Conservation (phyloP, 1,140 invertebrate genomes). For the Delia radicum region DNA sequence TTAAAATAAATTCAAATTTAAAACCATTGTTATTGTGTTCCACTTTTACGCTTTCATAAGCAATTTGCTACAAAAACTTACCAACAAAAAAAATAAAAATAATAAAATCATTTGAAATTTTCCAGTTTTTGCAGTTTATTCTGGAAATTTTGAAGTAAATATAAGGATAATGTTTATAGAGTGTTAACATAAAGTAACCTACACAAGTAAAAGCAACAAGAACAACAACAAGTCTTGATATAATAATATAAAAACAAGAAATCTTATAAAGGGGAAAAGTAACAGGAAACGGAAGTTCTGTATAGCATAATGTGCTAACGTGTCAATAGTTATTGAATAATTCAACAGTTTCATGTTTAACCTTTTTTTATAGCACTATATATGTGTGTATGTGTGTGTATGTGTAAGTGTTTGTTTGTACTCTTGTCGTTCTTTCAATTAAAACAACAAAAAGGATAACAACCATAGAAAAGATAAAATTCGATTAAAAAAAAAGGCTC, state of each 20-base stretch:
- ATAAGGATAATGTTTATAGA: background rate
- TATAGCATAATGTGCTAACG: conserved; percentile 14
- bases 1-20: background rate
- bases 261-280: background rate
- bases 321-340: conserved; percentile 23
- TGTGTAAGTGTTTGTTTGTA: background rate
- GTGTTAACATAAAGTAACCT: background rate
- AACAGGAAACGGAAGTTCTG: conserved; percentile 1
- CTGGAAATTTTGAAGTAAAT: background rate
- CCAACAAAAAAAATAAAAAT: background rate
- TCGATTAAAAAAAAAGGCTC: background rate
- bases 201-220: background rate
- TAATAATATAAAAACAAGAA: background rate
- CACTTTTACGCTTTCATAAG: background rate
- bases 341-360: conserved; percentile 23
- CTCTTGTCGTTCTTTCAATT: background rate
- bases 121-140: background rate
- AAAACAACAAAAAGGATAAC: background rate
- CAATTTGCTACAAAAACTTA: background rate
- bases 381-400: background rate
- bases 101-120: background rate
- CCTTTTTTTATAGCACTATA: background rate
- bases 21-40: background rate
- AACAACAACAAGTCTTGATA: background rate
- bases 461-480: background rate